Conservation (phyloP, 2,113 vertebrate genomes). For the Ia io region DNA sequence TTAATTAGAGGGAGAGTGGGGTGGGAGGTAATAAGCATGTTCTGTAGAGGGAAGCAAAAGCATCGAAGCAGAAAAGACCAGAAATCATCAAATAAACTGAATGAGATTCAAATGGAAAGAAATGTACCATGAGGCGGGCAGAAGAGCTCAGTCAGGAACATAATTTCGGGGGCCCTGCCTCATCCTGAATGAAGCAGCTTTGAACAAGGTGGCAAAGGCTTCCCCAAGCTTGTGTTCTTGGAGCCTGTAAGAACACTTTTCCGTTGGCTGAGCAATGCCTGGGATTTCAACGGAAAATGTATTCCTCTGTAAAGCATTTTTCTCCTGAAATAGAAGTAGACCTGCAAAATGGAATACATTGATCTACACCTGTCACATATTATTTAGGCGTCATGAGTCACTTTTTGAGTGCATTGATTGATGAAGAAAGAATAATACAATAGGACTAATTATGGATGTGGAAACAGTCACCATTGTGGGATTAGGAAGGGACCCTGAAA, state of each 20-base stretch:
- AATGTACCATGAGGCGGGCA: fast-evolving
- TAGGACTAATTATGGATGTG: background rate
- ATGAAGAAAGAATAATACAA: background rate
- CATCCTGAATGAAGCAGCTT: background rate
- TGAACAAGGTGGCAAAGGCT: background rate
- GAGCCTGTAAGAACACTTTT: background rate
- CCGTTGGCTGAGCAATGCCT: background rate
- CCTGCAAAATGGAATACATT: background rate
- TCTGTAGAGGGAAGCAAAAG: background rate
- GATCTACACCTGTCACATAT: background rate
- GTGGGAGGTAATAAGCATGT: background rate
- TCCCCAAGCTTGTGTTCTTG: background rate
- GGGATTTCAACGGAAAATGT: background rate
- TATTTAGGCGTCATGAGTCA: background rate
- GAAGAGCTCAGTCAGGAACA: background rate
- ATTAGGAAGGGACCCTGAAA: background rate
- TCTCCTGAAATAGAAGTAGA: background rate
- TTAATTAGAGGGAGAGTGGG: background rate
- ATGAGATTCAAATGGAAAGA: background rate
- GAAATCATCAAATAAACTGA: background rate
- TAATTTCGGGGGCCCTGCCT: background rate
- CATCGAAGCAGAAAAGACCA: background rate
- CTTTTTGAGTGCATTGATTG: background rate
- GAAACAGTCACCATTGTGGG: background rate
- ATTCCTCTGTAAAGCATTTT: background rate